These are phyloP conservation scores for Luehdorfia chinensis DNA, from an alignment of 1,140 invertebrate species.

Conservation along the genomic window DNA sequence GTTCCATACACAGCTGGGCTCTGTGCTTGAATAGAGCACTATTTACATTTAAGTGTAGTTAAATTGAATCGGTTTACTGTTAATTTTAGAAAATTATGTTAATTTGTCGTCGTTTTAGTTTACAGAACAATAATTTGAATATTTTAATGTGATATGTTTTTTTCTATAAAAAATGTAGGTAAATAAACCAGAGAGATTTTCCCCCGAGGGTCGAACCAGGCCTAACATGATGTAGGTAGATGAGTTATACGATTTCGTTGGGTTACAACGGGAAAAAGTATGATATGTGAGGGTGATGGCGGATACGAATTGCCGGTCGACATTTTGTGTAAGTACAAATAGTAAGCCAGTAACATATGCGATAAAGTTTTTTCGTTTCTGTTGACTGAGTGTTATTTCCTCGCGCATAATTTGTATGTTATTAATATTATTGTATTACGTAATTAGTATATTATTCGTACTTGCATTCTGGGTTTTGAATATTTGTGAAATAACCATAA, in stretches of 20 bases:
- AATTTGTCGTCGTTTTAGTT: too few species aligned
- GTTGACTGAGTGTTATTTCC: constrained; percentile 1
- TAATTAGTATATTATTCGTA: neutral
- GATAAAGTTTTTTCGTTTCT: constrained; percentile 10
- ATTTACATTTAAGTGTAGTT: too few species aligned
- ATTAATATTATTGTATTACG: too few species aligned
- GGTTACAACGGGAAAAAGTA: constrained; percentile 22
- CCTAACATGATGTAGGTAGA: constrained; percentile 23
- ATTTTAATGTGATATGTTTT: constrained; percentile 2
- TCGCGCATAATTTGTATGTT: constrained; percentile 7
- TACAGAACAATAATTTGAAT: neutral
- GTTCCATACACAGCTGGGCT: neutral
- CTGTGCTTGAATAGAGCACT: too few species aligned
- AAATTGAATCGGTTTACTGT: too few species aligned
- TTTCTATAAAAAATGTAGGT: constrained; percentile 6
- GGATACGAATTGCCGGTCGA: constrained; percentile 26
- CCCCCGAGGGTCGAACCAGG: constrained; percentile 17
- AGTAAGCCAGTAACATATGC: constrained; percentile 15
- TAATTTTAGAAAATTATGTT: too few species aligned
- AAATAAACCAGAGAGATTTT: constrained; percentile 25
- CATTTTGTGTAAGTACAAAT: constrained; percentile 21
- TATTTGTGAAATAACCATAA: too few species aligned
- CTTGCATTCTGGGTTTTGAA: too few species aligned
- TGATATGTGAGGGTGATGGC: constrained; percentile 25
- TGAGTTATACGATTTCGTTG: constrained; percentile 23